phyloP scores from a whole-genome alignment of 2,888 invertebrate species.

The Ptilodon capucinus region DNA sequence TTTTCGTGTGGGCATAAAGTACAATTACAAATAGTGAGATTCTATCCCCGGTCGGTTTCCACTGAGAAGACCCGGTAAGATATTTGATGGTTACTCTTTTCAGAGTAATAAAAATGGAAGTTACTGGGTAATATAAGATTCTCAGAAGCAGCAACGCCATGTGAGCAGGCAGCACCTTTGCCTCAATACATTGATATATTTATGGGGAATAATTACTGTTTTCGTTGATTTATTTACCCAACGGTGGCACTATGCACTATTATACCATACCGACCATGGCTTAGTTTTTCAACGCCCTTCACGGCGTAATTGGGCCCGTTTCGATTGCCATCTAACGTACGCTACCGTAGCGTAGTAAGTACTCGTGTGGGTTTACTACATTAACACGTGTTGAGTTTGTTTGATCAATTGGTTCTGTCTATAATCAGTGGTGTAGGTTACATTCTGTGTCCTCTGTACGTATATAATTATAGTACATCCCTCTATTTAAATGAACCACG shows the following conservation, averaged over 20 bases:
- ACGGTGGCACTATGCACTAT: not conserved
- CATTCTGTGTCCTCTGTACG: not conserved
- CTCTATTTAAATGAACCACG: too few relatives aligned
- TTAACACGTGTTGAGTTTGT: not conserved
- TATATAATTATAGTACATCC: not conserved
- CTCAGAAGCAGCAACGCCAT: too few relatives aligned
- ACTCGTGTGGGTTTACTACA: not conserved
- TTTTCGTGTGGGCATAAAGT: too few relatives aligned
- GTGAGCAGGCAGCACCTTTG: too few relatives aligned
- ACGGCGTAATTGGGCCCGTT: not conserved
- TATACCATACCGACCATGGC: conserved; percentile 1
- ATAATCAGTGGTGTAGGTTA: not conserved
- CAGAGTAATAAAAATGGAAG: too few relatives aligned
- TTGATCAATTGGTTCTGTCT: not conserved
- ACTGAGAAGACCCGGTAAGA: too few relatives aligned
- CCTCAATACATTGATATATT: too few relatives aligned
- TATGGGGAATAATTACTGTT: not conserved
- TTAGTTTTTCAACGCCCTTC: conserved; percentile 1
- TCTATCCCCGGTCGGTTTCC: too few relatives aligned
- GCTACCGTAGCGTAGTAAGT: not conserved
- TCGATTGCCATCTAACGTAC: not conserved
- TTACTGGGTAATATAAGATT: too few relatives aligned
- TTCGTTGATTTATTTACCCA: not conserved
- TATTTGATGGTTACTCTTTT: too few relatives aligned
- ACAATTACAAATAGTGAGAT: too few relatives aligned